Evolutionary conservation across 2,797 vertebrate species (phyloP).

Genomic region (Phoebastria nigripes): DNA sequence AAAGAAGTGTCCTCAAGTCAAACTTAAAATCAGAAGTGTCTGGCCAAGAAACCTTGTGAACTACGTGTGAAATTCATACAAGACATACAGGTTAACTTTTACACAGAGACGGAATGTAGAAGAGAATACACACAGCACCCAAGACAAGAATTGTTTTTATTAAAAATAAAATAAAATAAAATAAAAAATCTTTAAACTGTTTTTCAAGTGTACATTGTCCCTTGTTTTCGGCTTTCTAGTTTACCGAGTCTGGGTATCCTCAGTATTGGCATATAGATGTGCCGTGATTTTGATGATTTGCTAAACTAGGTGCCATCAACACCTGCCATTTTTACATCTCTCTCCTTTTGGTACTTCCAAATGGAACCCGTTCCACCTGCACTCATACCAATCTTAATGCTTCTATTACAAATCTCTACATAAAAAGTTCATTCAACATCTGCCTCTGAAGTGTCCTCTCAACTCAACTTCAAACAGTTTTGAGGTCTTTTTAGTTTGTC

Average conservation of each 20-base stretch:
- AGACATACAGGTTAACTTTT: not conserved
- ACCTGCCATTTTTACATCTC: not conserved
- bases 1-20: not conserved
- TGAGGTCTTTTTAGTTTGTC: not conserved
- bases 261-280: not conserved
- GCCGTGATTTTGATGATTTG: not conserved
- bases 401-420: not conserved
- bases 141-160: not conserved
- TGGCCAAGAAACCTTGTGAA: not conserved
- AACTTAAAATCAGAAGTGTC: not conserved
- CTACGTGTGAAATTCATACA: not conserved
- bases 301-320: not conserved
- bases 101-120: not conserved
- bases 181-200: not conserved
- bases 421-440: not conserved
- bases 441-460: not conserved
- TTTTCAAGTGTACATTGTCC: not conserved
- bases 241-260: not conserved
- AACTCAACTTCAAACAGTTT: not conserved
- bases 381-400: not conserved
- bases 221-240: not conserved
- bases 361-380: not conserved
- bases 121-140: not conserved
- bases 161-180: too few species aligned
- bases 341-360: not conserved